These are phyloP conservation scores for Sarcophaga rosellei DNA, from an alignment of 2,888 invertebrate species.

Conservation along the genomic window DNA sequence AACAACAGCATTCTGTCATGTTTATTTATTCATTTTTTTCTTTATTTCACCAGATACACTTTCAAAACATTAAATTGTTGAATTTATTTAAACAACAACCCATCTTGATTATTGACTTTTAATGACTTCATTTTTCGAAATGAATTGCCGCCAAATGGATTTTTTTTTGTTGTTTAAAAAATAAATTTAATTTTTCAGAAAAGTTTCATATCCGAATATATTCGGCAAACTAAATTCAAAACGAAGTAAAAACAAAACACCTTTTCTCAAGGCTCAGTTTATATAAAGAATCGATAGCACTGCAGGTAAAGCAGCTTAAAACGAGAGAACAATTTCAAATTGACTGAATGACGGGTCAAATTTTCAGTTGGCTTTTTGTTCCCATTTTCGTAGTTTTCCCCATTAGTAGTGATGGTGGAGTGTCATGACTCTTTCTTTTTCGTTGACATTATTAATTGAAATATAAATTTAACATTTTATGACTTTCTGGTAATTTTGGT, in stretches of 20 bases:
- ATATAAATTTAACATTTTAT: conserved; percentile 80
- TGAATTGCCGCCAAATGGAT: conserved; percentile 57
- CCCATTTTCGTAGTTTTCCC: neutral
- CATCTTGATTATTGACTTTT: conserved; percentile 30
- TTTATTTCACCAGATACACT: conserved; percentile 44
- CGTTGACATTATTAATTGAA: conserved; percentile 79
- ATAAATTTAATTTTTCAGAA: conserved; percentile 46
- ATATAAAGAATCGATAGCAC: neutral
- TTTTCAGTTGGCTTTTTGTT: neutral
- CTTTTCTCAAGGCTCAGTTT: neutral
- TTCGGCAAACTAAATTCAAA: conserved; percentile 30
- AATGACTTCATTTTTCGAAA: conserved; percentile 46
- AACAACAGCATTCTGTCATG: too few species aligned
- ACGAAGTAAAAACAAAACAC: conserved; percentile 30
- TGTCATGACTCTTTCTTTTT: conserved; percentile 57
- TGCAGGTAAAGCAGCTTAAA: neutral
- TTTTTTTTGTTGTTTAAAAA: neutral
- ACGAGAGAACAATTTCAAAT: neutral
- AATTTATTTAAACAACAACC: conserved; percentile 55
- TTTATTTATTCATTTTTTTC: neutral
- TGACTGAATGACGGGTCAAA: neutral
- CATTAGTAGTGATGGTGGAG: conserved; percentile 27
- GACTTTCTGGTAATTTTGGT: conserved; percentile 40
- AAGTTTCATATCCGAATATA: conserved; percentile 40
- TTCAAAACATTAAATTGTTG: conserved; percentile 62